Conservation (phyloP, 2,888 invertebrate genomes). For the Enoplolaimus lenunculus region DNA sequence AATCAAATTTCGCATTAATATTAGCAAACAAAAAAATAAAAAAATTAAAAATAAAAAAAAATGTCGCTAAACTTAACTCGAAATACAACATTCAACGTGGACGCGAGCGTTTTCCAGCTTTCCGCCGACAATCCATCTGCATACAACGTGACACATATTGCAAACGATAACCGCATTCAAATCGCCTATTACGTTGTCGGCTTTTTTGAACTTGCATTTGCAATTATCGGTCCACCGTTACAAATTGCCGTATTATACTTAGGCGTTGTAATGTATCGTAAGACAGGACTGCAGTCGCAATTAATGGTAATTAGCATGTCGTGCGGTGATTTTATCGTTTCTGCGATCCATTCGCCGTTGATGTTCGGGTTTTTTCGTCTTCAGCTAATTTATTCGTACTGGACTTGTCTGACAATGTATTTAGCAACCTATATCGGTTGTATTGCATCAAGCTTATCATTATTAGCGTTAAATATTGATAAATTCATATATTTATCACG, state of each 20-base stretch:
- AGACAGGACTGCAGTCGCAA: neutral
- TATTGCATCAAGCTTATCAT: neutral
- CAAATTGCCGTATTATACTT: neutral
- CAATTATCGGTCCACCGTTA: neutral
- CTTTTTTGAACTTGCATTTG: neutral
- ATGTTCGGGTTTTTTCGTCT: neutral
- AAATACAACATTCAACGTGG: too few species aligned
- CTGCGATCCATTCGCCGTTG: neutral
- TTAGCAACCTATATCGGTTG: neutral
- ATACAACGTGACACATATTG: too few species aligned
- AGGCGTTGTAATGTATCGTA: neutral
- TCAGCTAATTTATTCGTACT: neutral
- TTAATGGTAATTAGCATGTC: neutral
- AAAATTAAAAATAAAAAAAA: too few species aligned
- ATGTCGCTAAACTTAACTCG: too few species aligned
- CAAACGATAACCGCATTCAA: too few species aligned
- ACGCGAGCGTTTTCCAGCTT: too few species aligned
- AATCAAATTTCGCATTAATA: too few species aligned
- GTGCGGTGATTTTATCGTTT: neutral
- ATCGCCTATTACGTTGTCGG: too few species aligned
- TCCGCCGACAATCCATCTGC: too few species aligned
- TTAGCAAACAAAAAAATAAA: too few species aligned
- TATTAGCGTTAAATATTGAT: neutral
- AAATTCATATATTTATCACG: neutral
- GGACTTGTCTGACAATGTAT: neutral